Evolutionary conservation across 2,888 invertebrate species (phyloP).

Genomic region (Dugesia japonica): DNA sequence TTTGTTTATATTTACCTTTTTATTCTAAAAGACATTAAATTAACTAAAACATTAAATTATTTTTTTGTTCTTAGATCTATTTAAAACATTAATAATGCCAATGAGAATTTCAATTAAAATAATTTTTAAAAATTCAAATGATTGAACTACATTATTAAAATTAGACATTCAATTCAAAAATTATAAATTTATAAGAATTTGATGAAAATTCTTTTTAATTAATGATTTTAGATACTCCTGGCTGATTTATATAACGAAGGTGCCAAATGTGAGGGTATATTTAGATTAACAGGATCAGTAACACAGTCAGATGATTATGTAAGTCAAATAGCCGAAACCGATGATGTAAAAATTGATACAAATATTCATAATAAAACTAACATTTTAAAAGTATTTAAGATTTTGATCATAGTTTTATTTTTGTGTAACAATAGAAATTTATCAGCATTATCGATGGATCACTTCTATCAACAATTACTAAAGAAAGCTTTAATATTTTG

Average conservation of each 20-base stretch:
- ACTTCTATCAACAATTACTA: not conserved
- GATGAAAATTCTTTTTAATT: too few species aligned
- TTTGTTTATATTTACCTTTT: too few species aligned
- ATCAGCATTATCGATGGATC: not conserved
- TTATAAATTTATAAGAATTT: too few species aligned
- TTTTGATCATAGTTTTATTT: not conserved
- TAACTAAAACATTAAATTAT: too few species aligned
- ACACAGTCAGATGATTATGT: not conserved
- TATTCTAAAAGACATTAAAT: too few species aligned
- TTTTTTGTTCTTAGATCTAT: too few species aligned
- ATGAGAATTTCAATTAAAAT: too few species aligned
- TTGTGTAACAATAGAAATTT: not conserved
- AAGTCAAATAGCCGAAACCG: not conserved
- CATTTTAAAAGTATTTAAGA: not conserved
- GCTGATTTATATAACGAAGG: constrained; percentile 7
- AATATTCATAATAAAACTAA: not conserved
- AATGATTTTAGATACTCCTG: not conserved
- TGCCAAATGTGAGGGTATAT: not conserved
- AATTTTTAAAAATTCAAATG: too few species aligned
- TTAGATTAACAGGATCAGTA: not conserved
- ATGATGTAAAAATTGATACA: not conserved
- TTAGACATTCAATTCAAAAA: too few species aligned
- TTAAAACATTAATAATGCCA: too few species aligned
- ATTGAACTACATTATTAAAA: too few species aligned
- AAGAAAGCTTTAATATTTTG: not conserved